phyloP scores from a whole-genome alignment of 2,113 vertebrate genomes.

The Protobothrops mucrosquamatus region DNA sequence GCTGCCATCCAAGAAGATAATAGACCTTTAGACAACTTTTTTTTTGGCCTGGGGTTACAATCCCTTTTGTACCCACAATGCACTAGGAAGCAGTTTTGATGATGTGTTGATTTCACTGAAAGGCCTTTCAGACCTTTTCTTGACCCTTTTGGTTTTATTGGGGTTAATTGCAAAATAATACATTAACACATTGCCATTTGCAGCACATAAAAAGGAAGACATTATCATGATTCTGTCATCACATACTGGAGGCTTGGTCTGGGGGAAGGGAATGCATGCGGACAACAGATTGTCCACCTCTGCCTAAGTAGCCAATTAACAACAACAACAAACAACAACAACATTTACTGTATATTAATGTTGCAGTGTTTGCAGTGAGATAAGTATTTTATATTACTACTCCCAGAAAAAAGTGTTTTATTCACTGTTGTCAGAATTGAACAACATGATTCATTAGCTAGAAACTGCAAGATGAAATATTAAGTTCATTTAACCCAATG shows the following conservation, averaged over 20 bases:
- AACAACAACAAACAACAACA: no score
- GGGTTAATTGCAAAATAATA: not conserved
- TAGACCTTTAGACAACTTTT: not conserved
- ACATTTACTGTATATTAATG: not conserved
- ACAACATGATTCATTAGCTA: slow-evolving; percentile 61
- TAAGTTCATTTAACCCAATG: slow-evolving; percentile 51
- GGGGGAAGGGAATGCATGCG: not conserved
- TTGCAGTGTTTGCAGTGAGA: slow-evolving; percentile 43
- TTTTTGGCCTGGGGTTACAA: not conserved
- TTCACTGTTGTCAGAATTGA: slow-evolving; percentile 22
- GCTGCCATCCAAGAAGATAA: not conserved
- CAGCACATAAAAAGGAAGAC: not conserved
- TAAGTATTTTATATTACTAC: slow-evolving; percentile 49
- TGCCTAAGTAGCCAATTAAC: not conserved
- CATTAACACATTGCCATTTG: not conserved
- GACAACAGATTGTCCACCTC: not conserved
- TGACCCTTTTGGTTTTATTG: not conserved
- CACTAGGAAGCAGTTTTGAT: not conserved
- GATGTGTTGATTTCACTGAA: not conserved
- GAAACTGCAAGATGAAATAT: slow-evolving; percentile 54
- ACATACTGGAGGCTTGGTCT: not conserved
- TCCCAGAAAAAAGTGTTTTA: slow-evolving; percentile 17
- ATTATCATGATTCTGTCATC: not conserved
- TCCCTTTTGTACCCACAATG: not conserved
- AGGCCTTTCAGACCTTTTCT: not conserved